Conservation (phyloP, 1,140 invertebrate species). For the Drosophila saltans region DNA sequence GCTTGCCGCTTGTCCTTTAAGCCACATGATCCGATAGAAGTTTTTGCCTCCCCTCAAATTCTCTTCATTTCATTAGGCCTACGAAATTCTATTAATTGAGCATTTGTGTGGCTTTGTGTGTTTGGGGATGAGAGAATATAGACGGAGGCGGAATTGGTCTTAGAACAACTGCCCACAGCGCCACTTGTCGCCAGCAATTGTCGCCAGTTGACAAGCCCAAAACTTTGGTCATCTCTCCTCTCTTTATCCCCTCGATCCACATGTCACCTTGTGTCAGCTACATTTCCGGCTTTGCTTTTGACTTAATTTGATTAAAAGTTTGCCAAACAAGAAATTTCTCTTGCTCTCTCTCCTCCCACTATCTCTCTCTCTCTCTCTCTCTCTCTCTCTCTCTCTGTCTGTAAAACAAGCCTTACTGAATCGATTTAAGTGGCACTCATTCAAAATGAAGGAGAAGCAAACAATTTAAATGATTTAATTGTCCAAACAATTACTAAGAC, state of each 20-base stretch:
- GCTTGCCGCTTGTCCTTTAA: slow-evolving; percentile 30
- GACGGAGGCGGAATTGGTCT: background rate
- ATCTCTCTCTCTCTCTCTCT: background rate
- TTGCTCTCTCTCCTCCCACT: background rate
- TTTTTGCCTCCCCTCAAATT: slow-evolving; percentile 24
- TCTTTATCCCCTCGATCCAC: slow-evolving; percentile 27
- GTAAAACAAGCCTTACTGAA: slow-evolving; percentile 21
- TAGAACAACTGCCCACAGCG: slow-evolving; percentile 63
- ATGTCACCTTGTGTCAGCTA: slow-evolving; percentile 72
- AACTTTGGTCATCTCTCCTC: slow-evolving; percentile 42
- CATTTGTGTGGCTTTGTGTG: slow-evolving; percentile 64
- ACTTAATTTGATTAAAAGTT: slow-evolving; percentile 82
- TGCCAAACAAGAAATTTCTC: slow-evolving; percentile 48
- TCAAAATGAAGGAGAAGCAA: slow-evolving; percentile 38
- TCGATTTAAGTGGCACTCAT: slow-evolving; percentile 49
- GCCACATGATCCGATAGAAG: slow-evolving; percentile 64
- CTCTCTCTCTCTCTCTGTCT: background rate
- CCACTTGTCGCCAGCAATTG: slow-evolving; percentile 71
- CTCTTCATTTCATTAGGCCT: slow-evolving; percentile 64
- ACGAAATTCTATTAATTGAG: slow-evolving; percentile 77
- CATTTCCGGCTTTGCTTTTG: slow-evolving; percentile 67
- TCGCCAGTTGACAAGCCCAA: slow-evolving; percentile 55
- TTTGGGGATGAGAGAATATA: background rate
- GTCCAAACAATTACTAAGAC: slow-evolving; percentile 66
- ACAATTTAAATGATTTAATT: slow-evolving; percentile 74